Conservation (phyloP, 1,140 invertebrate species). For the Lordiphosa collinella region DNA sequence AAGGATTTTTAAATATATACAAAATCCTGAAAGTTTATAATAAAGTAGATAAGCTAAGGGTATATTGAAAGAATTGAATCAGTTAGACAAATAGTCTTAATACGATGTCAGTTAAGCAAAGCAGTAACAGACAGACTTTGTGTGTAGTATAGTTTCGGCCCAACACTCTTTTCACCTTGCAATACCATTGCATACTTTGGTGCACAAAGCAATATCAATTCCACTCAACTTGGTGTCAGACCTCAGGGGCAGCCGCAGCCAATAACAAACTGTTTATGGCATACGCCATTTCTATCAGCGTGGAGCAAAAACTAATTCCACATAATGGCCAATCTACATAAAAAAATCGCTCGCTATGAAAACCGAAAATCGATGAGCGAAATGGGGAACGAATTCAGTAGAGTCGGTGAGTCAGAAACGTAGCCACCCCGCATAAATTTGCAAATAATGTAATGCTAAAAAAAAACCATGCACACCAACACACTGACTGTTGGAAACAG, state of each 20-base stretch:
- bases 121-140: no score
- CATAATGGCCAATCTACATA: slow-evolving; percentile 76
- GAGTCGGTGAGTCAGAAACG: slow-evolving; percentile 25
- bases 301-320: slow-evolving; percentile 62
- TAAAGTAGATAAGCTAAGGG: no score
- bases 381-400: slow-evolving; percentile 28
- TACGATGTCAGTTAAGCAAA: no score
- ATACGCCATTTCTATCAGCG: slow-evolving; percentile 58
- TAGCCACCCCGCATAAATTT: slow-evolving; percentile 72
- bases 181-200: no score
- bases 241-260: slow-evolving; percentile 25
- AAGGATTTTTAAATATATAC: no score
- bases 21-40: no score
- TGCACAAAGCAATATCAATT: background rate
- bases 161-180: no score
- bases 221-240: background rate
- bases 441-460: slow-evolving; percentile 73
- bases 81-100: no score
- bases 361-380: slow-evolving; percentile 62
- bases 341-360: slow-evolving; percentile 53
- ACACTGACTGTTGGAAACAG: slow-evolving; percentile 12
- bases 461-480: slow-evolving; percentile 39
- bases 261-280: slow-evolving; percentile 56
- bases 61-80: no score
- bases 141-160: no score